phyloP scores from a whole-genome alignment of 2,113 vertebrate species.

The Rutilus rutilus region DNA sequence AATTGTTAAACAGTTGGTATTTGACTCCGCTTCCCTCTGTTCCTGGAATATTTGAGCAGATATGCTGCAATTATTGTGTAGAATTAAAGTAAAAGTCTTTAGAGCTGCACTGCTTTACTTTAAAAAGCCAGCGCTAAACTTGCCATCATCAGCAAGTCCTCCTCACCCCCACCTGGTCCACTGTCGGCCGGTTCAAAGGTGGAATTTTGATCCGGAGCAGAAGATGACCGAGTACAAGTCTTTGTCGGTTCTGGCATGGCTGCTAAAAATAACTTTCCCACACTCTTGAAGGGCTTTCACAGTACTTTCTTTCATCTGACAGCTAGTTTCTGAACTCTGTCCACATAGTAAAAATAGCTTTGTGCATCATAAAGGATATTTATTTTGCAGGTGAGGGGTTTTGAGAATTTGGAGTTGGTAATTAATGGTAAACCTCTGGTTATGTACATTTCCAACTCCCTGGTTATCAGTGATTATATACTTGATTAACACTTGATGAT shows the following conservation, averaged over 20 bases:
- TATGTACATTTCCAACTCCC: background rate
- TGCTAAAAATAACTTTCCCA: conserved; percentile 83
- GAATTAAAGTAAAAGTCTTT: background rate
- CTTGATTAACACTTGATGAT: background rate
- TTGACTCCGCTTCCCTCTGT: background rate
- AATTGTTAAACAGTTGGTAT: background rate
- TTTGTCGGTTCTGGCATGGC: conserved; percentile 66
- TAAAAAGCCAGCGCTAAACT: background rate
- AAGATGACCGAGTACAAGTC: conserved; percentile 74
- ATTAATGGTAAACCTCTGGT: background rate
- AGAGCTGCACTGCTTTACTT: background rate
- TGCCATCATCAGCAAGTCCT: conserved; percentile 29
- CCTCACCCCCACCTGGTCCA: conserved; percentile 56
- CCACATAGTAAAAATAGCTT: background rate
- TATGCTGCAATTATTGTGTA: background rate
- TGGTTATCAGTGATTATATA: background rate
- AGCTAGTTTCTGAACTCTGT: conserved; percentile 7
- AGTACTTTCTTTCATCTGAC: background rate
- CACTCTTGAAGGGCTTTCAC: conserved; percentile 62
- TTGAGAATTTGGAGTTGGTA: background rate
- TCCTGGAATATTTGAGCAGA: background rate
- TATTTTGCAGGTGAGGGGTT: background rate
- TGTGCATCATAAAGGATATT: background rate
- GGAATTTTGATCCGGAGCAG: conserved; percentile 80
- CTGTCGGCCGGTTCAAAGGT: conserved; percentile 73